phyloP scores from a whole-genome alignment of 2,113 vertebrate genomes.

The Crypturellus undulatus region DNA sequence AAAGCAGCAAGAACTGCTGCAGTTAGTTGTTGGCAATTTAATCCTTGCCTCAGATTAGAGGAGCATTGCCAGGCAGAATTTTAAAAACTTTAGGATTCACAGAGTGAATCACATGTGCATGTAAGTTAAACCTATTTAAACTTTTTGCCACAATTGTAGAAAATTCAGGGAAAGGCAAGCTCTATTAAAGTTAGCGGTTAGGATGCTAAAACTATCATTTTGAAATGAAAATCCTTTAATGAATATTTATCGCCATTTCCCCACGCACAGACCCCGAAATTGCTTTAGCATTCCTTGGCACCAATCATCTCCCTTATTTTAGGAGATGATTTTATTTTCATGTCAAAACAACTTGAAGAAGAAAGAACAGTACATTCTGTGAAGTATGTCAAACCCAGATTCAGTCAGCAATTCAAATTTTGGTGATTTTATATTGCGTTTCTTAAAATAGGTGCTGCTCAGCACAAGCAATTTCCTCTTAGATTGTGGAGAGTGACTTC shows the following conservation, averaged over 20 bases:
- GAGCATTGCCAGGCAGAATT: background rate
- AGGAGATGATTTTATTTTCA: conserved; percentile 60
- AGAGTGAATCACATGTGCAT: background rate
- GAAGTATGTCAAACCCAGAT: background rate
- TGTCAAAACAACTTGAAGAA: conserved; percentile 72
- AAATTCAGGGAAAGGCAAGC: conserved; percentile 32
- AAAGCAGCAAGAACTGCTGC: background rate
- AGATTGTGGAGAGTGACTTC: background rate
- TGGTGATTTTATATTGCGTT: background rate
- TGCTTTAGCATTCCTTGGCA: conserved; percentile 72
- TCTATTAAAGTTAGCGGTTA: background rate
- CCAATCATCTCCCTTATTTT: conserved; percentile 56
- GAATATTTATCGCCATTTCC: conserved; percentile 55
- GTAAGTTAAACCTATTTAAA: background rate
- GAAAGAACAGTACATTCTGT: conserved; percentile 54
- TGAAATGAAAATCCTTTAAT: conserved; percentile 69
- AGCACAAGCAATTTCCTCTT: background rate
- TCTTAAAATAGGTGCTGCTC: conserved; percentile 14
- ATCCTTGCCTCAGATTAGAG: background rate
- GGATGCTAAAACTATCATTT: conserved; percentile 61
- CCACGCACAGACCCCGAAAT: background rate
- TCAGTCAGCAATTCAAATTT: conserved; percentile 45
- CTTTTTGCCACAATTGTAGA: background rate
- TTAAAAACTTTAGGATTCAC: conserved; percentile 5
- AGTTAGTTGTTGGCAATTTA: background rate